A percentile compares a stretch with the other conserved stretches of the same genome.
phyloP scores from a whole-genome alignment of 1,140 invertebrate species.

The Scaptomyza hsui region DNA sequence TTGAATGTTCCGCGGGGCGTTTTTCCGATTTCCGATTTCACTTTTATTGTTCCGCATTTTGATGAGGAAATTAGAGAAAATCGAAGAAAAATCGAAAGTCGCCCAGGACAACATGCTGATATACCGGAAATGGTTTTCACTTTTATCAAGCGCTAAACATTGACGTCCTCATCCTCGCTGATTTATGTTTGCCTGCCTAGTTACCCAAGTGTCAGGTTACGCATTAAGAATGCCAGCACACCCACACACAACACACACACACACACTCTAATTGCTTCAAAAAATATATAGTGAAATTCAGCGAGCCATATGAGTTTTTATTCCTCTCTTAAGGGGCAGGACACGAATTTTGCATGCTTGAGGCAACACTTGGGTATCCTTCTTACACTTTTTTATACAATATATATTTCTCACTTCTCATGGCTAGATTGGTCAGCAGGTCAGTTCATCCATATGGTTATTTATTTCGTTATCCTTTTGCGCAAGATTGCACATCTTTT shows the following conservation, averaged over 20 bases:
- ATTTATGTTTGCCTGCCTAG: constrained; percentile 75
- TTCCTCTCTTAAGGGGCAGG: constrained; percentile 37
- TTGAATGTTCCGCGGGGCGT: constrained; percentile 68
- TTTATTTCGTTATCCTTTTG: constrained; percentile 73
- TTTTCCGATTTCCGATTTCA: constrained; percentile 38
- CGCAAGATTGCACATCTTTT: constrained; percentile 76
- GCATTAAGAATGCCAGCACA: constrained; percentile 47
- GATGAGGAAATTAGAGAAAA: constrained; percentile 76
- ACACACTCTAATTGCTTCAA: constrained; percentile 44
- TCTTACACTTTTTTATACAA: constrained; percentile 4
- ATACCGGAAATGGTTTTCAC: constrained; percentile 81
- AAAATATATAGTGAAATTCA: constrained; percentile 61
- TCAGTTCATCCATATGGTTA: constrained; percentile 54
- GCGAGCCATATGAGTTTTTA: constrained; percentile 66
- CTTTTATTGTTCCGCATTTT: constrained; percentile 64
- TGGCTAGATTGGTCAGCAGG: constrained; percentile 53
- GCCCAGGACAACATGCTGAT: constrained; percentile 71
- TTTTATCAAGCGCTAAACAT: constrained; percentile 59
- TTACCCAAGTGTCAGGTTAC: constrained; percentile 81
- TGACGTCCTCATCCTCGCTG: constrained; percentile 47
- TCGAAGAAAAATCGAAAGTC: constrained; percentile 67
- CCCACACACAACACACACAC: constrained; percentile 20
- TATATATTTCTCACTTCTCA: constrained; percentile 49
- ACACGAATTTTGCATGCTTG: constrained; percentile 71
- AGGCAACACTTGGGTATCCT: constrained; percentile 35